These are phyloP conservation scores for Spinibarbus caldwelli DNA, from an alignment of 2,797 vertebrate species.

Conservation along the genomic window DNA sequence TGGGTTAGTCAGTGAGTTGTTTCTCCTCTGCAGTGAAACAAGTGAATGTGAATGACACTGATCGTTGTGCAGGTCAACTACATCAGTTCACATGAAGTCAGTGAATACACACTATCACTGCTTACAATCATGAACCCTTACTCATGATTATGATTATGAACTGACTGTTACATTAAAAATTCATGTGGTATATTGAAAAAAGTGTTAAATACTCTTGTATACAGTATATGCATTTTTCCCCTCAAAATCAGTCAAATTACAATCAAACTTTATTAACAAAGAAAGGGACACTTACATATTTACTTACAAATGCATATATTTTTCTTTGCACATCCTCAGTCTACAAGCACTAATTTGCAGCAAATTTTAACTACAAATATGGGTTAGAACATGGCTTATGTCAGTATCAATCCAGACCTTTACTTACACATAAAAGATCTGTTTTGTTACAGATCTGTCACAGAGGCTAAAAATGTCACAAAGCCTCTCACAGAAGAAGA, in stretches of 20 bases:
- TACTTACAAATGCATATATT: not conserved
- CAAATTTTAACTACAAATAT: not conserved
- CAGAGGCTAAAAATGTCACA: slow-evolving; percentile 11
- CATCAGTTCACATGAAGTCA: not conserved
- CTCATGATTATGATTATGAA: not conserved
- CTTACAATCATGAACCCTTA: not conserved
- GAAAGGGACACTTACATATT: not conserved
- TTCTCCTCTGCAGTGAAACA: not conserved
- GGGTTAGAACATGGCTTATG: not conserved
- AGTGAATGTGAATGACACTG: not conserved
- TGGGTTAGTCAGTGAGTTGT: not conserved
- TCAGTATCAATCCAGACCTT: not conserved
- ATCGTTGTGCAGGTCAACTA: not conserved
- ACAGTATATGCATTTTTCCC: not conserved
- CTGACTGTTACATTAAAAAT: not conserved
- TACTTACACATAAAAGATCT: not conserved
- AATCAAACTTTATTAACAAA: not conserved
- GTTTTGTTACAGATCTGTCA: not conserved
- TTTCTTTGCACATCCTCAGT: not conserved
- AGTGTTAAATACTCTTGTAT: not conserved
- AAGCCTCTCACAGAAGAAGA: not conserved
- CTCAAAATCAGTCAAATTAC: not conserved
- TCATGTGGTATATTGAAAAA: not conserved
- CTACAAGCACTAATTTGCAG: not conserved
- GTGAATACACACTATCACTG: not conserved